Percentiles rank a stretch among this genome's conserved stretches.
These are phyloP conservation scores for Turritopsis dohrnii DNA, from an alignment of 30 jellyfish, hydroid and myxozoan species.

Conservation along the genomic window DNA sequence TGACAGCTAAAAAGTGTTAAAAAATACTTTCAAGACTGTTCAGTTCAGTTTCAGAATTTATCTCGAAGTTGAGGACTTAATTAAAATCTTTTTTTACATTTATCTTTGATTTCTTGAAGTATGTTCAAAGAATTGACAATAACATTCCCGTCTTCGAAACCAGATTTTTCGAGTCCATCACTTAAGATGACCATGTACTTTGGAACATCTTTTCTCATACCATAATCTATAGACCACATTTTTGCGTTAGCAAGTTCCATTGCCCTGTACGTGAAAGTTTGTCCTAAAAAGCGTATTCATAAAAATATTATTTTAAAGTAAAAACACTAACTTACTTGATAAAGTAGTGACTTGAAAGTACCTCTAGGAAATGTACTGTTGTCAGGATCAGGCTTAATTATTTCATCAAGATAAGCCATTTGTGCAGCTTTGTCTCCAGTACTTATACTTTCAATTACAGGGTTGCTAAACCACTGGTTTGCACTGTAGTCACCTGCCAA, in stretches of 20 bases:
- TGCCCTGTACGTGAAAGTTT: constrained; percentile 11
- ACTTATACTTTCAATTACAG: neutral
- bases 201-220: constrained; percentile 8
- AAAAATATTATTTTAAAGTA: neutral
- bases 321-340: neutral
- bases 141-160: neutral
- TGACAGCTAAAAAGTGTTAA: neutral
- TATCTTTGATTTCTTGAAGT: neutral
- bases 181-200: constrained; percentile 12
- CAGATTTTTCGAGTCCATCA: constrained; percentile 23
- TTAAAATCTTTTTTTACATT: neutral
- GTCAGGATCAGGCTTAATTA: constrained; percentile 1
- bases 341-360: neutral
- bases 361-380: neutral
- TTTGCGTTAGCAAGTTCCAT: constrained; percentile 4
- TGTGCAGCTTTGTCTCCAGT: constrained; percentile 32
- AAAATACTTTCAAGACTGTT: neutral
- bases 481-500: neutral
- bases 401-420: neutral
- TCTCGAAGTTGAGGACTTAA: too few species aligned
- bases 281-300: neutral
- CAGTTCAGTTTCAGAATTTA: too few species aligned
- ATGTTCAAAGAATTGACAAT: neutral
- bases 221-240: constrained; percentile 20
- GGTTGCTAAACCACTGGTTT: constrained; percentile 22